Conservation (phyloP, 2,113 vertebrate species). For the Toxostoma redivivum region DNA sequence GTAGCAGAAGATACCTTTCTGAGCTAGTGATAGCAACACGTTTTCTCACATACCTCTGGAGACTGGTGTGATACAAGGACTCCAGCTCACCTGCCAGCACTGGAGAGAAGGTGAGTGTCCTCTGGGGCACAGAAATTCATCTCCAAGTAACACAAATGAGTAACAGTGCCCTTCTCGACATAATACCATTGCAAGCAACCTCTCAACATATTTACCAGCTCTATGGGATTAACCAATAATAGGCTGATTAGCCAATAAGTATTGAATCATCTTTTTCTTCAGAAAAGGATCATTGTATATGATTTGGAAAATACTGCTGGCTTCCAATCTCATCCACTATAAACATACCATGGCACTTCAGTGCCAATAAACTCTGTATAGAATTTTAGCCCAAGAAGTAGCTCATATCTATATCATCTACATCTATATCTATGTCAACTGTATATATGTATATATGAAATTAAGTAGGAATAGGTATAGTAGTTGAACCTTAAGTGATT, state of each 20-base stretch:
- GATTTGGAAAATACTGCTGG: neutral
- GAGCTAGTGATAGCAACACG: neutral
- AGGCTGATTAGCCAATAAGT: neutral
- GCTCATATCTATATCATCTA: neutral
- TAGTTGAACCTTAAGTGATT: neutral
- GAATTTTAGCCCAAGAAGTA: neutral
- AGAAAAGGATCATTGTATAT: neutral
- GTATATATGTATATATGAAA: neutral
- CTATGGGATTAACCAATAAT: neutral
- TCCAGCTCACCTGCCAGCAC: neutral
- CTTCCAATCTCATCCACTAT: neutral
- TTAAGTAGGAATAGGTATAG: neutral
- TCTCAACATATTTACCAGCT: neutral
- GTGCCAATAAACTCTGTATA: rapidly evolving
- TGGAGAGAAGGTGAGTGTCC: neutral
- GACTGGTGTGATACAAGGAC: neutral
- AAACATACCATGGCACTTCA: neutral
- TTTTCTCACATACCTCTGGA: neutral
- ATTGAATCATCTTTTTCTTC: neutral
- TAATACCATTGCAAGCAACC: neutral
- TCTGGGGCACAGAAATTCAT: neutral
- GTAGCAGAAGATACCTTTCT: neutral
- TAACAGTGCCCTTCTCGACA: neutral
- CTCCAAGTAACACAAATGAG: neutral
- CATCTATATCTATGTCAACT: neutral